Evolutionary conservation across 2,113 vertebrate genomes (phyloP), one percentile per base, ranked within the genome.

Genomic region (Carassius carassius): DNA sequence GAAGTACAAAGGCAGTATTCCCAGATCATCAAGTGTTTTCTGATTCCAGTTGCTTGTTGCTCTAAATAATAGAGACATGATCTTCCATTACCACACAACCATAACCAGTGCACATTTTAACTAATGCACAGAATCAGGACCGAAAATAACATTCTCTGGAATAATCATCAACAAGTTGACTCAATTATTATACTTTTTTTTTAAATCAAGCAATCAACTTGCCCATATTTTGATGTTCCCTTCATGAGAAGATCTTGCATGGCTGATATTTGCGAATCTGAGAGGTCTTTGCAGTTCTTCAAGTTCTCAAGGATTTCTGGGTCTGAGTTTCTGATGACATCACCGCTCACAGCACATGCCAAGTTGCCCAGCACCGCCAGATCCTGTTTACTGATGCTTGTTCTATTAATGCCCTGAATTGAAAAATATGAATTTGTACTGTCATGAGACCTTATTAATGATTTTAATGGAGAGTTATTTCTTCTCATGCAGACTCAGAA

Each of bases 301-400:
- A 91, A 69, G 13, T 89, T 84, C 84, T 91, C 90, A 65, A 91
- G 51, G 67, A 91, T 89, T n/a, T 35, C 9, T 41, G 86, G 79
- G 70, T 91, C 87, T 19, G 90, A 89, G 77, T 84, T 89, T 29
- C 17, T 51, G 69, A 91, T 90, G 86, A 77, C 84, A 5, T 72
- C 16, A 29, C 51, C 25, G 41, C 76, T 47, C 56, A 88, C 44
- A 7, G 80, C 87, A 63, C 90, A 91, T 44, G 1, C 41, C 87
- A 91, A 87, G 63, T 90, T 90, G 29, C 89, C 89, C 82, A 91
- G 89, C 35, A 90, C 62, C 5, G 35, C 72, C 32, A 90, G 13
- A 21, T 89, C 62, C 13, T 65, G 13, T 41, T 76, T 82, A 51
- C 13, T 83, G 35, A 91, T 67, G 23, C 2, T 75, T 17, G 49